These are phyloP conservation scores for Pachycephus smyrnensis DNA, from an alignment of 2,888 invertebrate genomes.

Conservation along the genomic window DNA sequence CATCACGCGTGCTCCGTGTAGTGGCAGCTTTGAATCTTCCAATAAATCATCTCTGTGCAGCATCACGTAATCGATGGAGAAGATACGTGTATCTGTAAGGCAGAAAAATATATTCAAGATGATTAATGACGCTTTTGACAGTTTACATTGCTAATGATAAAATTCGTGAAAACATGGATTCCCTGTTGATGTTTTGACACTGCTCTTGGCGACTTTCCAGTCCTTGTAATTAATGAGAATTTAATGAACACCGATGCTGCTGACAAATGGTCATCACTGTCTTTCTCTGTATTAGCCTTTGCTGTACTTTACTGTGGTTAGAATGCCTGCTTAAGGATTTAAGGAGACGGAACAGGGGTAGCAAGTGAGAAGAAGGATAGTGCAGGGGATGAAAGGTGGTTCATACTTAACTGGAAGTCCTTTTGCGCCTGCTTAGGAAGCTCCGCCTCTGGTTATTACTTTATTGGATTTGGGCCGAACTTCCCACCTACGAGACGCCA, in stretches of 20 bases:
- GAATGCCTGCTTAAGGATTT: background rate
- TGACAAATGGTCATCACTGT: background rate
- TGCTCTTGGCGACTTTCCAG: slow-evolving; percentile 1
- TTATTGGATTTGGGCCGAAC: slow-evolving; percentile 16
- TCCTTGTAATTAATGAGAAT: background rate
- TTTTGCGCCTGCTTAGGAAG: slow-evolving; percentile 17
- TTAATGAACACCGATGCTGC: background rate
- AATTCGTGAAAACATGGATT: background rate
- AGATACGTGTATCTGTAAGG: background rate
- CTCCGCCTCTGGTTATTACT: slow-evolving; percentile 26
- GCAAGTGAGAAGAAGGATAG: slow-evolving; percentile 3
- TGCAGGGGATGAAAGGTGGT: slow-evolving; percentile 2
- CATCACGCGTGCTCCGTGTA: background rate
- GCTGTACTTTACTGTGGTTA: background rate
- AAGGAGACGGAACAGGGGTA: slow-evolving; percentile 9
- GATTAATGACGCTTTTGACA: background rate
- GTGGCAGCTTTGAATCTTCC: background rate
- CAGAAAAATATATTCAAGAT: background rate
- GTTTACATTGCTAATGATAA: background rate
- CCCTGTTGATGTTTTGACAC: background rate
- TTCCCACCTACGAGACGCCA: slow-evolving; percentile 3
- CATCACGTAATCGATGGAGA: too few relatives aligned
- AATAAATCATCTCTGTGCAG: background rate
- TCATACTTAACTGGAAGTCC: background rate
- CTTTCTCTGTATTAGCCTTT: background rate